phyloP scores from a whole-genome alignment of 1,140 invertebrate genomes.

The Panagrolaimus sp. region DNA sequence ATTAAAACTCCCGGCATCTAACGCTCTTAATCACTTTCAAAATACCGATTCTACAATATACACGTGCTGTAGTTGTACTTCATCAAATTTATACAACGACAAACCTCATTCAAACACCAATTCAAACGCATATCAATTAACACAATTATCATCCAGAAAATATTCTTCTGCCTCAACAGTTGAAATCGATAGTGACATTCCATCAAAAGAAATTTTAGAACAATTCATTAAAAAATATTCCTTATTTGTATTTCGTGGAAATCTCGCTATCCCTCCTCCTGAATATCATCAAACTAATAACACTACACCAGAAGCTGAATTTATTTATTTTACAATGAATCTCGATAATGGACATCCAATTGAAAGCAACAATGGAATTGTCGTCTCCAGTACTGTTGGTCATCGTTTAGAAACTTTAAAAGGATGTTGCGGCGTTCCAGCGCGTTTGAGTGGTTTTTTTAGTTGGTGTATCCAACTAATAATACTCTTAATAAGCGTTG shows the following conservation, averaged over 20 bases:
- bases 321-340: conserved; percentile 14
- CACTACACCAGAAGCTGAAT: too few relatives aligned
- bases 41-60: too few relatives aligned
- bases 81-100: too few relatives aligned
- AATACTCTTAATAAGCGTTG: conserved; percentile 31
- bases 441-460: conserved; percentile 43
- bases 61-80: too few relatives aligned
- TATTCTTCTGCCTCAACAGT: conserved; percentile 28
- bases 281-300: too few relatives aligned
- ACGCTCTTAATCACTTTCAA: too few relatives aligned
- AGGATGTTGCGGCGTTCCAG: conserved; percentile 46
- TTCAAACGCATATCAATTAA: background rate
- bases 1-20: too few relatives aligned
- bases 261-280: background rate
- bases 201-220: conserved; percentile 15
- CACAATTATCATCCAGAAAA: conserved; percentile 16
- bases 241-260: conserved; percentile 16
- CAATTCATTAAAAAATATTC: conserved; percentile 26
- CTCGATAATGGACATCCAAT: background rate
- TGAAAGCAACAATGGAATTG: background rate
- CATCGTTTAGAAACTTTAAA: conserved; percentile 22
- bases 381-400: background rate
- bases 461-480: conserved; percentile 42
- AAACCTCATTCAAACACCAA: too few relatives aligned
- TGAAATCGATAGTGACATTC: conserved; percentile 14